These are phyloP conservation scores for Megalurothrips usitatus DNA, from an alignment of 2,888 invertebrate species.

Conservation along the genomic window DNA sequence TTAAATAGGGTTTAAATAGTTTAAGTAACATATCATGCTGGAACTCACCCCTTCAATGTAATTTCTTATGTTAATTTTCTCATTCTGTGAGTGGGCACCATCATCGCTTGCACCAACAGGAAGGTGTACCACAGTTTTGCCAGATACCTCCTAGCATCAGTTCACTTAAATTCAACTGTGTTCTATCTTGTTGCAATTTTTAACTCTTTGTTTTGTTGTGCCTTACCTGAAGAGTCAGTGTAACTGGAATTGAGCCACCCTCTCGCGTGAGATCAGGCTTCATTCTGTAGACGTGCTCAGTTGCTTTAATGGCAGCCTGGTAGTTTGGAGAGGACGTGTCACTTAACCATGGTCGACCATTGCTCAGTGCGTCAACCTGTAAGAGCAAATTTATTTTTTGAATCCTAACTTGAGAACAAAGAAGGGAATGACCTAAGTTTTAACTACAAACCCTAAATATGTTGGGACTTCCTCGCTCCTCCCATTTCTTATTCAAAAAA, in stretches of 20 bases:
- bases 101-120: constrained; percentile 96
- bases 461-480: constrained; percentile 77
- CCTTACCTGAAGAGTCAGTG: constrained; percentile 69
- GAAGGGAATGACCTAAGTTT: constrained; percentile 17
- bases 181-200: neutral
- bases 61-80: constrained; percentile 88
- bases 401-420: neutral
- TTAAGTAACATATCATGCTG: neutral
- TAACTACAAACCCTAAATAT: constrained; percentile 59
- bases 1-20: constrained; percentile 26
- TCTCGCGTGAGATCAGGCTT: constrained; percentile 95
- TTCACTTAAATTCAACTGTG: neutral
- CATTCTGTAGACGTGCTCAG: constrained; percentile 77
- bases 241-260: constrained; percentile 96
- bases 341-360: constrained; percentile 88
- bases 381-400: too few relatives aligned
- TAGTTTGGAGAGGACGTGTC: constrained; percentile 91
- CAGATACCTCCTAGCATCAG: constrained; percentile 70
- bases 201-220: neutral
- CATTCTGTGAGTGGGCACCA: constrained; percentile 98
- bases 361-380: constrained; percentile 55
- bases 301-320: constrained; percentile 77
- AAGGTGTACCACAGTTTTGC: constrained; percentile 87
- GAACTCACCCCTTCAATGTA: constrained; percentile 86
- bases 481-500: constrained; percentile 73